phyloP scores from a whole-genome alignment of 2,797 vertebrate species.

The Prionace glauca region DNA sequence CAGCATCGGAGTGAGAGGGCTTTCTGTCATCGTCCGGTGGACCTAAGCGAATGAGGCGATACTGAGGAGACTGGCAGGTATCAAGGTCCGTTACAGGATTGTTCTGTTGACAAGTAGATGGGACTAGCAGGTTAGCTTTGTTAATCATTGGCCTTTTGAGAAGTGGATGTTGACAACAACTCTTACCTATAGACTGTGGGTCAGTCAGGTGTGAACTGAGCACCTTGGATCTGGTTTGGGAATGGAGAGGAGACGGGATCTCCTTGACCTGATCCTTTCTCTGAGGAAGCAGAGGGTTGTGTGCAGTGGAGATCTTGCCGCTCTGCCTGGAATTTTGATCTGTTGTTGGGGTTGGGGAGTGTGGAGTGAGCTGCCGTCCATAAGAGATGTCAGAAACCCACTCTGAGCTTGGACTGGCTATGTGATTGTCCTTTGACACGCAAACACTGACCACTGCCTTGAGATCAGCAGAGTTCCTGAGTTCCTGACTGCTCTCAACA shows the following conservation, averaged over 20 bases:
- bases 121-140: not conserved
- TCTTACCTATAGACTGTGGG: not conserved
- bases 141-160: too few species aligned
- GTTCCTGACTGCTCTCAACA: not conserved
- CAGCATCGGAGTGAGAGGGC: not conserved
- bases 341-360: not conserved
- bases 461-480: not conserved
- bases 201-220: not conserved
- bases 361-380: not conserved
- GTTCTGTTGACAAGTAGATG: not conserved
- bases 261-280: not conserved
- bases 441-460: not conserved
- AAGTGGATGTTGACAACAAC: not conserved
- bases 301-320: not conserved
- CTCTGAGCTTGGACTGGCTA: not conserved
- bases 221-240: not conserved
- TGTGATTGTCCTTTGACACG: not conserved
- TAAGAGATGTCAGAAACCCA: not conserved
- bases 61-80: slow-evolving; percentile 52
- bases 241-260: not conserved
- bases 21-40: slow-evolving; percentile 39
- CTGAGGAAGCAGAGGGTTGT: not conserved
- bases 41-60: slow-evolving; percentile 50
- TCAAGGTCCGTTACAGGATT: not conserved
- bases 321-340: not conserved